Evolutionary conservation across 1,140 invertebrate genomes (phyloP), one percentile per base, ranked within the genome.

Genomic region (Drosophila neocordata): DNA sequence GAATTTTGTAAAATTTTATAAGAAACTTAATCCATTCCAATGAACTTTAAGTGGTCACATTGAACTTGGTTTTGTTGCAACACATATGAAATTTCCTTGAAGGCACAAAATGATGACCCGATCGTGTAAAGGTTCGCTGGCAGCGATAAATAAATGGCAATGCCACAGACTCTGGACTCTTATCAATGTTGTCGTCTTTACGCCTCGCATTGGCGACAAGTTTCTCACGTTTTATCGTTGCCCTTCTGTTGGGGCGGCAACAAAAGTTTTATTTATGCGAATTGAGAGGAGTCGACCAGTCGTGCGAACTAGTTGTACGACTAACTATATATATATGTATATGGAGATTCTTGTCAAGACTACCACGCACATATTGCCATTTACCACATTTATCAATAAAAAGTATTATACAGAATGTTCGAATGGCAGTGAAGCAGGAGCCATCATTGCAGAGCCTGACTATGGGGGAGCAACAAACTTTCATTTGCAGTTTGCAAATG

Each of bases 91-190:
- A 64, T 84, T 52, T 77, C 51, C 67, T 56, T 35, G 13, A 56
- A 59, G 73, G 65, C 41, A 57, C 34, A 56, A 65, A 61, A 67
- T 34, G 69, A 69, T 78, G 73, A 73, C 51, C 67, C 67, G 70
- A 69, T 56, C 58, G 68, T 44, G 69, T 52, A 53, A 82, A 62
- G 83, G 82, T 87, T 87, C 82, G 88, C 55, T 88, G 65, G 57
- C 67, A 73, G 79, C 82, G 82, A 87, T 87, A 87, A 87, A 82
- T 65, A n/a, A 12, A 80, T 87, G 82, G 74, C 83, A 66, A 81
- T 68, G 20, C 58, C 78, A 64, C 53, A 56, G 53, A 56, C 53
- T 56, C 53, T 34, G 31, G 51, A 53, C 51, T 56, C 80, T 83
- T 85, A 85, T 85, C 82, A 85, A 73, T 68, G 22, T 11, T 65